Conservation (phyloP, 2,888 invertebrate species). For the Formica aserva region DNA sequence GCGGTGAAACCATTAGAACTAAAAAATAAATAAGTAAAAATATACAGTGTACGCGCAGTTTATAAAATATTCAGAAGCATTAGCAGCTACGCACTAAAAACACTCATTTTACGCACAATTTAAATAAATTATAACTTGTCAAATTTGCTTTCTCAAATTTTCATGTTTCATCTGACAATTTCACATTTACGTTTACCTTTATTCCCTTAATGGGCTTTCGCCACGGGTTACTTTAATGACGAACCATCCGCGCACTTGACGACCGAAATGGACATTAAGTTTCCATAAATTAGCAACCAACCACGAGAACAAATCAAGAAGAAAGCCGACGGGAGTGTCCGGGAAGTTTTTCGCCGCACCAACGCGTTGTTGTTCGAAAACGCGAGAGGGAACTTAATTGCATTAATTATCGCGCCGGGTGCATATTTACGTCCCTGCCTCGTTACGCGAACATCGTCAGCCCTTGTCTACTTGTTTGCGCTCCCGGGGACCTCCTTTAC, state of each 20-base stretch:
- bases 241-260: background rate
- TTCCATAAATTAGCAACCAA: slow-evolving; percentile 48
- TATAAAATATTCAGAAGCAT: background rate
- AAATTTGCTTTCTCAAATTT: background rate
- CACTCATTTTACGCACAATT: background rate
- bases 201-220: slow-evolving; percentile 33
- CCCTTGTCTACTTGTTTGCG: slow-evolving; percentile 67
- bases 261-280: background rate
- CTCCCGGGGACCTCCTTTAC: slow-evolving; percentile 56
- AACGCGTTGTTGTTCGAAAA: slow-evolving; percentile 48
- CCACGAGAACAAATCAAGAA: slow-evolving; percentile 44
- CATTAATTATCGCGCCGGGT: slow-evolving; percentile 66
- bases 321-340: background rate
- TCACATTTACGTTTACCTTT: slow-evolving; percentile 40
- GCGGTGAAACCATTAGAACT: background rate
- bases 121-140: background rate
- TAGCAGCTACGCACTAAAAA: background rate
- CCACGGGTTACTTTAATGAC: background rate
- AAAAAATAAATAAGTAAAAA: slow-evolving; percentile 9
- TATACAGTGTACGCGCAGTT: background rate
- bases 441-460: slow-evolving; percentile 68
- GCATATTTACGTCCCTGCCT: slow-evolving; percentile 61
- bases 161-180: background rate
- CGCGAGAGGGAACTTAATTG: slow-evolving; percentile 68
- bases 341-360: slow-evolving; percentile 37